Percentiles rank a stretch among this genome's conserved stretches.
These are phyloP conservation scores for Pterocles orientalis DNA, from an alignment of 2,113 vertebrate species.

Conservation along the genomic window DNA sequence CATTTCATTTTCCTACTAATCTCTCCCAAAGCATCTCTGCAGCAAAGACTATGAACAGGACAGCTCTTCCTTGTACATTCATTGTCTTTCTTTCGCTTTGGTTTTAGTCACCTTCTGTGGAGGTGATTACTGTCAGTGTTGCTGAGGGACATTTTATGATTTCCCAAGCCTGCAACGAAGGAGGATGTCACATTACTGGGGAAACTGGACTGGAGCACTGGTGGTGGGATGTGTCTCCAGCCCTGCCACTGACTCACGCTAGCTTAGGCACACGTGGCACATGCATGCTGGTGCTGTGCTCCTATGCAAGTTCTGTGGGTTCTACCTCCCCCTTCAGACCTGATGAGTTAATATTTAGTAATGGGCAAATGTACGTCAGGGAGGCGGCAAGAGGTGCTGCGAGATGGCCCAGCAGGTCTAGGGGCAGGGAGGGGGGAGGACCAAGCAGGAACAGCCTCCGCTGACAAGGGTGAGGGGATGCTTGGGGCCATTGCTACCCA, in stretches of 20 bases:
- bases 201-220: background rate
- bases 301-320: background rate
- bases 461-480: background rate
- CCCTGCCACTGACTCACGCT: background rate
- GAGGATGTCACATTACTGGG: background rate
- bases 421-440: background rate
- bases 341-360: constrained; percentile 3
- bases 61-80: background rate
- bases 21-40: background rate
- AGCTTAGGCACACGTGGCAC: rapidly evolving
- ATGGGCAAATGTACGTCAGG: background rate
- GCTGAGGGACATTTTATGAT: background rate
- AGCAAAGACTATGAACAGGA: background rate
- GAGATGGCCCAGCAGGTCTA: background rate
- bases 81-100: background rate
- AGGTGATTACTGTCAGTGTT: background rate
- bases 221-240: background rate
- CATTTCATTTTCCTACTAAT: background rate
- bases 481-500: background rate
- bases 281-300: rapidly evolving
- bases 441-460: background rate
- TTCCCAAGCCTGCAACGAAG: constrained; percentile 22
- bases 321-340: background rate
- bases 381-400: background rate
- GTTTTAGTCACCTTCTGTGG: background rate